A percentile compares a stretch with the other conserved stretches of the same genome.
Evolutionary conservation across 2,888 invertebrate species (phyloP).

Genomic region (Athalia rosae): DNA sequence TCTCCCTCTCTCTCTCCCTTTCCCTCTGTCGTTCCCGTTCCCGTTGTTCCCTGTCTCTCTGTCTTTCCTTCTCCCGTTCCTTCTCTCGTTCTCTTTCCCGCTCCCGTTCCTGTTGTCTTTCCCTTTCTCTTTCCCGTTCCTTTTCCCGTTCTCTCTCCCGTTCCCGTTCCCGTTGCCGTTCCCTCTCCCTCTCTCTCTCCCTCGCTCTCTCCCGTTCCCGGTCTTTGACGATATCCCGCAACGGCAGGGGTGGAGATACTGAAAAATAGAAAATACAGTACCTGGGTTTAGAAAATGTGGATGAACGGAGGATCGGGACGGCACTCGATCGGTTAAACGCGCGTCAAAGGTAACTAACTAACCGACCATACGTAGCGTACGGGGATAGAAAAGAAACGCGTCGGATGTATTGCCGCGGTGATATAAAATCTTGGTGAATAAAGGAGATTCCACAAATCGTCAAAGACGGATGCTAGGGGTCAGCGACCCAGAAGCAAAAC

Average conservation of each 20-base stretch:
- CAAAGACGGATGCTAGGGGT: constrained; percentile 23
- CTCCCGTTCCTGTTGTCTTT: constrained; percentile 52
- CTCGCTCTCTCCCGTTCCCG: constrained; percentile 19
- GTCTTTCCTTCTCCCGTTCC: constrained; percentile 48
- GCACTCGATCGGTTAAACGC: too few species aligned
- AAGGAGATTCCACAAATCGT: constrained; percentile 39
- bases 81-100: constrained; percentile 56
- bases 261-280: constrained; percentile 49
- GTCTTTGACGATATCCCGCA: constrained; percentile 63
- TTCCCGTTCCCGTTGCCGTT: constrained; percentile 55
- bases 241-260: constrained; percentile 67
- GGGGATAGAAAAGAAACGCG: constrained; percentile 10
- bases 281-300: not conserved
- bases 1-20: constrained; percentile 54
- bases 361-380: too few species aligned
- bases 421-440: not conserved
- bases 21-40: constrained; percentile 38
- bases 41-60: constrained; percentile 53
- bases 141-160: constrained; percentile 59
- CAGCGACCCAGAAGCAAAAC: constrained; percentile 44
- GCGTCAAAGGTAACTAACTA: not conserved
- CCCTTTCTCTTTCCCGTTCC: constrained; percentile 59
- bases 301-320: not conserved
- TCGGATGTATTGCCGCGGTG: not conserved
- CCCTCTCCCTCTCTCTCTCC: constrained; percentile 38